Conservation (phyloP, 2,888 invertebrate species). For the Cephus rjabovi region DNA sequence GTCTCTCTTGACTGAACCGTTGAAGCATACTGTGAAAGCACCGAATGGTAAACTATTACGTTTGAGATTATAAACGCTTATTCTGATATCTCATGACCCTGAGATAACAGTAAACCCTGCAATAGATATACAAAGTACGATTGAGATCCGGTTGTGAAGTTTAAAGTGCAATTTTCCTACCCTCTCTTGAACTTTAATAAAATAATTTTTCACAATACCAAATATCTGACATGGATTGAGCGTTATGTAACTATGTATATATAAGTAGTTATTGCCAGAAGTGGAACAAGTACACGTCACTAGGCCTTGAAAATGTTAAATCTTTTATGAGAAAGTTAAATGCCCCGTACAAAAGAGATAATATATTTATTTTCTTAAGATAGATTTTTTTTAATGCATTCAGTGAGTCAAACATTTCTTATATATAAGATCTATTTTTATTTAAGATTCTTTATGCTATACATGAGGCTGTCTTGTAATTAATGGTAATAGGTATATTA, state of each 20-base stretch:
- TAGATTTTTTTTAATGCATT: background rate
- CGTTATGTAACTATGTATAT: background rate
- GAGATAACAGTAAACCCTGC: constrained; percentile 41
- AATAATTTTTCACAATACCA: background rate
- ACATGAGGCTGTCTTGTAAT: background rate
- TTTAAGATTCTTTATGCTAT: too few species aligned
- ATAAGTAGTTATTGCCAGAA: background rate
- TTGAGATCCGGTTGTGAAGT: background rate
- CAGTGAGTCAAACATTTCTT: background rate
- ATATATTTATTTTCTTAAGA: background rate
- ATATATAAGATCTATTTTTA: background rate
- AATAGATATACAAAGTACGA: background rate
- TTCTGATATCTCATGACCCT: constrained; percentile 38
- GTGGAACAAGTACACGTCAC: background rate
- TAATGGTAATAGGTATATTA: background rate
- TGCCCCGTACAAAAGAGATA: background rate
- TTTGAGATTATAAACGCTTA: constrained; percentile 1
- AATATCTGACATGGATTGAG: background rate
- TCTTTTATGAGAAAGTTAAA: background rate
- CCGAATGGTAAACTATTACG: constrained; percentile 20
- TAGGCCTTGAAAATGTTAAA: background rate
- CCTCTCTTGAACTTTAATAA: background rate
- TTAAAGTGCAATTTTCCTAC: background rate
- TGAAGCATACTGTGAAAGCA: constrained; percentile 6
- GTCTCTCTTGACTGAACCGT: background rate